Base-by-base conservation (phyloP, 2,797 vertebrate species). In the Hypotaenidia philippensis region DNA sequence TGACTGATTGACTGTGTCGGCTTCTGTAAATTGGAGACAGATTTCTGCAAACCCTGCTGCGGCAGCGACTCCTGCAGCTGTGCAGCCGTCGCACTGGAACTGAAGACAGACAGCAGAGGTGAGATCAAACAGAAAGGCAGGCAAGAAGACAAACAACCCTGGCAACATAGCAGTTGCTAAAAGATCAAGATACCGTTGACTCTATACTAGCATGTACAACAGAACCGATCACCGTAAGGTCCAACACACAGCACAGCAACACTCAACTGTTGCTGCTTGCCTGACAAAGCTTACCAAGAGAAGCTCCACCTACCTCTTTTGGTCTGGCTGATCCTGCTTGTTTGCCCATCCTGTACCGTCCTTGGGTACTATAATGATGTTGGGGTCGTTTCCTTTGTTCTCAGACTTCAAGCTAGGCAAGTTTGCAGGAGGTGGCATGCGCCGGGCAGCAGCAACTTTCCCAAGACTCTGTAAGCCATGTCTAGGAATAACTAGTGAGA, bases 321-420 rank as follows among this genome's bases (percentile, higher is more conserved):
- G 99, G 98, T 99, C 99, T 98, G 98, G 98, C 97, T 99, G 99
- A 96, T 99, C 99, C 99, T 99, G 99, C 98, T 99, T 99, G 99
- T 99, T 99, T 98, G 99, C 99, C 99, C 99, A 99, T 99, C 99
- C 99, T 98, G 99, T 99, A 96, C 99, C 99, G 99, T 99, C 99
- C 98, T 99, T 99, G 97, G 99, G 99, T 97, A 99, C 99, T 97
- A 99, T 99, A 97, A 99, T 98, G 98, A 99, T 98, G 98, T 99
- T 99, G 97, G 99, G 99, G 98, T 99, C 99, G 99, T 99, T 99
- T 99, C 99, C 99, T 99, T 99, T 99, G 98, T 99, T 99, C 97
- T 99, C 99, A 89, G 99, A 99, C 98, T 99, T 99, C 98, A 99
- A 98, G 98, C 99, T 99, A 98, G 99, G 99, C 98, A 99, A 98